Percentiles rank a stretch among this genome's conserved stretches.
These are phyloP conservation scores for Acronicta leporina DNA, from an alignment of 2,888 invertebrate species.

Conservation along the genomic window DNA sequence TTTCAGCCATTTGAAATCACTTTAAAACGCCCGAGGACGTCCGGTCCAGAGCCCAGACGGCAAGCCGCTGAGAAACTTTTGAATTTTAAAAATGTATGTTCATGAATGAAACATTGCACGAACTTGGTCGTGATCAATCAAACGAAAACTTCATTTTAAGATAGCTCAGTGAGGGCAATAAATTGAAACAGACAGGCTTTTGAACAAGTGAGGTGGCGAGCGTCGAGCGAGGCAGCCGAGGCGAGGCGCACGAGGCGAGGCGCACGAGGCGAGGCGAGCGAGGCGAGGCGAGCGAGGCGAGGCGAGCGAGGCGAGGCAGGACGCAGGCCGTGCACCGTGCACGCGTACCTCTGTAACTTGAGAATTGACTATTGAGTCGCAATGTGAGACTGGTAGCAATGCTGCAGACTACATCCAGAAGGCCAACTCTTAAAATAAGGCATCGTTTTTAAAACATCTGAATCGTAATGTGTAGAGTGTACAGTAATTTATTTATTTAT, in stretches of 20 bases:
- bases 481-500: too few species aligned
- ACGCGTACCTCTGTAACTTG: slow-evolving; percentile 20
- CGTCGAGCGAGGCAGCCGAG: slow-evolving; percentile 17
- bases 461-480: too few species aligned
- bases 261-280: slow-evolving; percentile 13
- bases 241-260: slow-evolving; percentile 9
- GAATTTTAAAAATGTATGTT: slow-evolving; percentile 43
- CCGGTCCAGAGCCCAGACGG: slow-evolving; percentile 19
- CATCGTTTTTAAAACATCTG: too few species aligned
- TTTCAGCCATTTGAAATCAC: not conserved
- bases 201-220: slow-evolving; percentile 18
- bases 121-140: slow-evolving; percentile 52
- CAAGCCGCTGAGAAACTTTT: slow-evolving; percentile 29
- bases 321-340: slow-evolving; percentile 3
- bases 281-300: too few species aligned
- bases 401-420: slow-evolving; percentile 5
- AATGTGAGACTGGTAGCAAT: slow-evolving; percentile 1
- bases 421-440: not conserved
- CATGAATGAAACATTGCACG: slow-evolving; percentile 53
- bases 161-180: slow-evolving; percentile 46
- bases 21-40: slow-evolving; percentile 11
- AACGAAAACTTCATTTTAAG: slow-evolving; percentile 47
- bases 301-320: slow-evolving; percentile 11
- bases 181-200: slow-evolving; percentile 48
- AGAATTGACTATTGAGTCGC: slow-evolving; percentile 24